Evolutionary conservation across 2,797 vertebrate species (phyloP), one percentile per base, ranked within the genome.

Genomic region (Ctenopoma kingsleyae): DNA sequence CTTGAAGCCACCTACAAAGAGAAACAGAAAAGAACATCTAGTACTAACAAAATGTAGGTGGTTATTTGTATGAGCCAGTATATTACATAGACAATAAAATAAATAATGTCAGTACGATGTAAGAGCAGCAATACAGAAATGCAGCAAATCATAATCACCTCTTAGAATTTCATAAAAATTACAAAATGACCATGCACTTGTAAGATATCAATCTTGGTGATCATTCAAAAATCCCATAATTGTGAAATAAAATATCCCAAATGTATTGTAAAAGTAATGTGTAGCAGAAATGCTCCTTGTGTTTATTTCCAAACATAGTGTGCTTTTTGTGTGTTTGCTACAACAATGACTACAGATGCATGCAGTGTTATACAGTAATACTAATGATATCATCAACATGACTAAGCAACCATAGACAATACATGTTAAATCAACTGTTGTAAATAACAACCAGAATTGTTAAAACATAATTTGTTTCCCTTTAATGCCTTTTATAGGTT

Each of bases 401-500:
- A 53, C 49, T 17, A n/a, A 63, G 38, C 8, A 0, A 15, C 6
- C 8, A n/a, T 46, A 7, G 25, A 15, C 9, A 2, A 16, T 27
- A 7, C 8, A 17, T 16, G 5, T 32, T 48, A 16, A 25, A 8
- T 15, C 10, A 6, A 10, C n/a, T 53, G 5, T 7, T 52, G 3
- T 19, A 48, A 38, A 17, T 16, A 52, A 41, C n/a, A 16, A 47
- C 52, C 22, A 44, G 15, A 13, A 58, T 25, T 13, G 20, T 65
- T 35, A n/a, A 38, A 73, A 64, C 8, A 53, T 51, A 57, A 40
- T 16, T 3, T 67, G 71, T 76, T 72, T 81, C 71, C 70, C 73
- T 62, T 78, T 59, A 74, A 71, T 58, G 71, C 59, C 66, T 30
- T 67, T 67, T 55, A 15, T 38, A 63, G 13, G 44, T 43, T 58